Conservation (phyloP, 2,797 vertebrate genomes). For the Lacerta viridis region DNA sequence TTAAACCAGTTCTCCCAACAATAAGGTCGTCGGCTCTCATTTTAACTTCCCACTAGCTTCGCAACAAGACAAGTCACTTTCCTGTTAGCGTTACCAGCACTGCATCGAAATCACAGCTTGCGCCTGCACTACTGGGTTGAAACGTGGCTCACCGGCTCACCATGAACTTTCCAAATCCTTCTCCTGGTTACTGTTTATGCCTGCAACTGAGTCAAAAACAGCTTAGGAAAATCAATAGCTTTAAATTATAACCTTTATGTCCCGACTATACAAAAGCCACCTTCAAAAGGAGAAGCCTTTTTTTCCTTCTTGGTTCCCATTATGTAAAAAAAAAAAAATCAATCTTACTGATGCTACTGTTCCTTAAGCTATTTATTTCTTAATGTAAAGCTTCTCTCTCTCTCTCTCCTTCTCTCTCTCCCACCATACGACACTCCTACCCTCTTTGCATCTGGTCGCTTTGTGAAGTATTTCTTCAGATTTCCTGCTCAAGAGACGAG, state of each 20-base stretch:
- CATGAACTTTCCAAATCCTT: slow-evolving; percentile 43
- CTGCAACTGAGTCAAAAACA: slow-evolving; percentile 74
- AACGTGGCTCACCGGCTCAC: background rate
- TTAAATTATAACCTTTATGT: slow-evolving; percentile 77
- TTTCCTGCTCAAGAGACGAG: slow-evolving; percentile 94
- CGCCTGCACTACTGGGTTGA: background rate
- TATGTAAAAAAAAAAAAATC: slow-evolving; percentile 63
- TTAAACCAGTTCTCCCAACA: background rate
- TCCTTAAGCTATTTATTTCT: slow-evolving; percentile 50
- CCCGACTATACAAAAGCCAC: slow-evolving; percentile 68
- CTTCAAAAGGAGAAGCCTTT: slow-evolving; percentile 71
- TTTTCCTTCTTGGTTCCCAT: slow-evolving; percentile 31
- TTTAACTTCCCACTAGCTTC: background rate
- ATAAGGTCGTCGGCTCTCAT: background rate
- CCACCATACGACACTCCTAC: background rate
- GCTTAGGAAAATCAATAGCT: slow-evolving; percentile 76
- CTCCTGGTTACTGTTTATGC: slow-evolving; percentile 62
- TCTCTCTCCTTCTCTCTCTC: slow-evolving; percentile 1
- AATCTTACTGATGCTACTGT: slow-evolving; percentile 67
- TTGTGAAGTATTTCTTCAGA: slow-evolving; percentile 92
- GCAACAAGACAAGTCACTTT: fast-evolving
- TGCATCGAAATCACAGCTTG: background rate
- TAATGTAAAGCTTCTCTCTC: slow-evolving; percentile 54
- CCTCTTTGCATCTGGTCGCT: slow-evolving; percentile 88
- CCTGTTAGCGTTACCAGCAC: slow-evolving; percentile 19